These are phyloP conservation scores for Sycophaga agraensis DNA, from an alignment of 1,140 invertebrate species.

Conservation along the genomic window DNA sequence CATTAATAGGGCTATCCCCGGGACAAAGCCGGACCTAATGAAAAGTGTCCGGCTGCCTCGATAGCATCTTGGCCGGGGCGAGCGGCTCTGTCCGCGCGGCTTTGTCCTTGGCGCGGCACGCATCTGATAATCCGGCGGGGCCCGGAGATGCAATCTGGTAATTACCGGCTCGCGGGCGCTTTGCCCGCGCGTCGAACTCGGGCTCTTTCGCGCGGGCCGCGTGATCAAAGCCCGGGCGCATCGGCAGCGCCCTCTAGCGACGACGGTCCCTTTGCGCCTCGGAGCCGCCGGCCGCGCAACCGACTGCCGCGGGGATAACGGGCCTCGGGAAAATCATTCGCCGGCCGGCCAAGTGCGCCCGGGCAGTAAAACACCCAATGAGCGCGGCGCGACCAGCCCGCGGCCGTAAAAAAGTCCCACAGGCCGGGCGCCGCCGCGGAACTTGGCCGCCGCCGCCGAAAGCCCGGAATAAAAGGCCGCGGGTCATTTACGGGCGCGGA, in stretches of 20 bases:
- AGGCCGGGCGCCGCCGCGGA: conserved; percentile 23
- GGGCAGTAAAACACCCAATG: conserved; percentile 39
- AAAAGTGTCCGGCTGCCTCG: conserved; percentile 42
- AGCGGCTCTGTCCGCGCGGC: no score
- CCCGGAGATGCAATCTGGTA: background rate
- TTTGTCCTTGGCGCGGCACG: conserved; percentile 47
- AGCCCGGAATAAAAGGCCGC: no score
- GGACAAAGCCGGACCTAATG: conserved; percentile 45
- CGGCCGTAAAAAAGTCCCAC: conserved; percentile 37
- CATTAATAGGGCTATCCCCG: conserved; percentile 36
- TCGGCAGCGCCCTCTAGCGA: background rate
- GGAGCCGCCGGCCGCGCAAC: background rate
- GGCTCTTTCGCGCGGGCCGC: no score
- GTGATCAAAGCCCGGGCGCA: conserved; percentile 14
- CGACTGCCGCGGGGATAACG: conserved; percentile 2
- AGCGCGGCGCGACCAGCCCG: conserved; percentile 25
- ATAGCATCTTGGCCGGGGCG: conserved; percentile 36
- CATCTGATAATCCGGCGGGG: conserved; percentile 41
- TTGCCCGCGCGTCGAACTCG: background rate
- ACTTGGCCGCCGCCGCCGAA: no score
- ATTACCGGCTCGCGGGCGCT: background rate
- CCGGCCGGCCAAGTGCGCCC: conserved; percentile 7
- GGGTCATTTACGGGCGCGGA: no score
- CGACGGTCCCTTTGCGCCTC: no score
- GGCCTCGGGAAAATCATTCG: conserved; percentile 18